Base-by-base conservation (phyloP, 2,113 vertebrate genomes). In the Epinephelus moara region DNA sequence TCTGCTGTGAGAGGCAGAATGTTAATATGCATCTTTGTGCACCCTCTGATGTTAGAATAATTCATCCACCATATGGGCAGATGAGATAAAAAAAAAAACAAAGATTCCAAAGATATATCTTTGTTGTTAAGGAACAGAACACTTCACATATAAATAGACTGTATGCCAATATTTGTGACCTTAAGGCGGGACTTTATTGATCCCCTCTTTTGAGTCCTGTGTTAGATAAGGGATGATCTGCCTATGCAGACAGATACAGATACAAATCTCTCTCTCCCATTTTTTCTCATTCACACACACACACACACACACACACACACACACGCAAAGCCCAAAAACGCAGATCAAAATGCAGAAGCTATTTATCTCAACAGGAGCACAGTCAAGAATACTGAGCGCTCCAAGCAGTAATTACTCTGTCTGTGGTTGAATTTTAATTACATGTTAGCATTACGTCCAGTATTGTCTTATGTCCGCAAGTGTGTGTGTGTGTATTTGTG, bases 381-480 rank as follows among this genome's bases (percentile, higher is more conserved):
- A 78, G 73, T 77, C 76, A 61, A 75, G 78, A 83, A 86, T 70
- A 78, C 75, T 50, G 13, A 84, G 56, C 3, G 2, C 70, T 69
- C 15, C 59, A 49, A 78, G 89, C 71, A 68, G 57, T 86, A 90
- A 91, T 92, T 91, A 93, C 37, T 72, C 66, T 81, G 86, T 86
- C 82, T 76, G 37, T 53, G 86, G 66, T 74, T 84, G 67, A 77
- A 88, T 91, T 90, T 88, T 82, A 89, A 93, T 92, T 86, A 87
- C 70, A 86, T 78, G 57, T 80, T 86, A 77, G 66, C 70, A 80
- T 49, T 71, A 68, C 75, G 53, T 68, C 75, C 23, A 12, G 60
- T 63, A 72, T 84, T 85, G 80, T 86, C 74, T 77, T 45, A 12
- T 60, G 59, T 75, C 47, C 12, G 12, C 12, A 37, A 8, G 17